A percentile compares a stretch with the other conserved stretches of the same genome.
These are phyloP conservation scores for Mus pahari DNA, from an alignment of 2,113 vertebrate species.

Conservation along the genomic window DNA sequence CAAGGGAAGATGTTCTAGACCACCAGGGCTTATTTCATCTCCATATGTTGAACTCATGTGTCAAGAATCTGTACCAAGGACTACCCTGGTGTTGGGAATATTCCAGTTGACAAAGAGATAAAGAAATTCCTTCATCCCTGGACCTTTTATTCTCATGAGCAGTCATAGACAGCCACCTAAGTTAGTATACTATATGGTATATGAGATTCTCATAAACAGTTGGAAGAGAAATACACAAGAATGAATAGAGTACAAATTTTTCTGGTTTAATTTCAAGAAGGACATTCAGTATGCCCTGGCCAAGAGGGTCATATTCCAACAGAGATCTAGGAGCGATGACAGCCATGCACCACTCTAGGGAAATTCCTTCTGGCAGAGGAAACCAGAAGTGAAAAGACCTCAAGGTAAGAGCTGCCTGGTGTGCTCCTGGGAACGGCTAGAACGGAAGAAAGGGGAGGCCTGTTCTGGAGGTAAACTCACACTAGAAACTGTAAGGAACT, in stretches of 20 bases:
- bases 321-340: background rate
- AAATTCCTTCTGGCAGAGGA: background rate
- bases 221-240: background rate
- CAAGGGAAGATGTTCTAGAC: background rate
- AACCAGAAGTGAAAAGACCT: background rate
- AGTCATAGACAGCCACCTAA: background rate
- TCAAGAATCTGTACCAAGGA: background rate
- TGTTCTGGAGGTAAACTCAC: background rate
- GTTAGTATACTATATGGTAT: background rate
- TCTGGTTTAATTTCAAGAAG: background rate
- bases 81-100: background rate
- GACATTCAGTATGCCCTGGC: background rate
- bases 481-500: background rate
- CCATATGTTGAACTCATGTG: slow-evolving; percentile 20
- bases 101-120: background rate
- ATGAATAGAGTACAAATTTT: background rate
- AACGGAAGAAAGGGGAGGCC: accelerated
- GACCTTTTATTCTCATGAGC: slow-evolving; percentile 39
- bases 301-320: background rate
- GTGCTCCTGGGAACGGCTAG: background rate
- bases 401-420: background rate
- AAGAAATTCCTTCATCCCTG: background rate
- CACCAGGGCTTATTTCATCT: background rate
- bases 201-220: background rate
- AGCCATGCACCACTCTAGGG: background rate